These are phyloP conservation scores for Tor tambroides DNA, from an alignment of 2,113 vertebrate genomes.

Conservation along the genomic window DNA sequence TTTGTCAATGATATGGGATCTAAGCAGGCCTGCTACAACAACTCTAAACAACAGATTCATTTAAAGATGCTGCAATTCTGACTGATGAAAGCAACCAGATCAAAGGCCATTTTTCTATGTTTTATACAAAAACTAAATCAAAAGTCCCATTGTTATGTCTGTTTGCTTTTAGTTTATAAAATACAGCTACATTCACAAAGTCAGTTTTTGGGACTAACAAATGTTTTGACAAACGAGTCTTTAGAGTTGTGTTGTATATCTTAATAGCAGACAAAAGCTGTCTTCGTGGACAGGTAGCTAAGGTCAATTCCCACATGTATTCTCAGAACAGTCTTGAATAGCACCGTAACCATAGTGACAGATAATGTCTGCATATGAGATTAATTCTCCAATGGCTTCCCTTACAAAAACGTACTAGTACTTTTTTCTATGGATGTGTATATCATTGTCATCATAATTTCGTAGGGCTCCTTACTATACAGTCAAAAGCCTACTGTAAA, in stretches of 20 bases:
- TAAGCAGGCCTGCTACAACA: background rate
- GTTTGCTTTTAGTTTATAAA: background rate
- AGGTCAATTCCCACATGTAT: background rate
- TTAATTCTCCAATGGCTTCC: background rate
- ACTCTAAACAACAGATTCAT: background rate
- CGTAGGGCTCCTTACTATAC: background rate
- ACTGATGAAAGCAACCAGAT: background rate
- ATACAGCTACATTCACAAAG: background rate
- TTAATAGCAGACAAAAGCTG: background rate
- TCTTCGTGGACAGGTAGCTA: background rate
- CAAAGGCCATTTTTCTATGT: background rate
- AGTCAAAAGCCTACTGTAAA: background rate
- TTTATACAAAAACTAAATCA: background rate
- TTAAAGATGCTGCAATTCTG: background rate
- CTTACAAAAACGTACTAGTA: background rate
- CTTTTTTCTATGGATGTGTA: background rate
- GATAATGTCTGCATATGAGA: background rate
- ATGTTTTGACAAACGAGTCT: background rate
- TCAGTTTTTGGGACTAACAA: background rate
- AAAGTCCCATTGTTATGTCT: background rate
- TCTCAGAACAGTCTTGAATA: background rate
- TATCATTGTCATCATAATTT: background rate
- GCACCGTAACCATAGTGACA: constrained; percentile 6
- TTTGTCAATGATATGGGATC: background rate
- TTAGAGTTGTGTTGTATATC: background rate